These are phyloP conservation scores for Trisateles emortualis DNA, from an alignment of 2,888 invertebrate species.

Conservation along the genomic window DNA sequence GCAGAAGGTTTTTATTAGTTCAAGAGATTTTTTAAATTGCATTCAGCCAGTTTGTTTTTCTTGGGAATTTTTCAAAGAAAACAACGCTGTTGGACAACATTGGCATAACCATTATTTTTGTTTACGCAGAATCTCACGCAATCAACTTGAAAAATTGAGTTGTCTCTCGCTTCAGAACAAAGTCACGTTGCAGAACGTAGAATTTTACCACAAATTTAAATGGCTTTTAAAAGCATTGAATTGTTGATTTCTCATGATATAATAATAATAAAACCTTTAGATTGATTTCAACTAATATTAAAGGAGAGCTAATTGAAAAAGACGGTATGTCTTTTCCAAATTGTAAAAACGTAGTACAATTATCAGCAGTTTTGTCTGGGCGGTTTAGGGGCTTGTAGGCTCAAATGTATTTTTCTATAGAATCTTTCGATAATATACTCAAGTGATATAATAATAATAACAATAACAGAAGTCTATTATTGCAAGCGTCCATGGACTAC, in stretches of 20 bases:
- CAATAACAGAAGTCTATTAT: no score
- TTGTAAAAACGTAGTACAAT: no score
- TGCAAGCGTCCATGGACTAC: no score
- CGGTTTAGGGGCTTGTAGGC: no score
- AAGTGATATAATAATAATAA: no score
- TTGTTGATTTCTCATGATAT: not conserved
- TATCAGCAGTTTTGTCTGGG: no score
- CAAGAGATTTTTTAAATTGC: not conserved
- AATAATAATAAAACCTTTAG: no score
- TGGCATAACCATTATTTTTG: slow-evolving; percentile 17
- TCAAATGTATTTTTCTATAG: no score
- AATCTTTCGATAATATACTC: no score
- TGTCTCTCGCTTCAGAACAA: slow-evolving; percentile 5
- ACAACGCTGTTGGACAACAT: not conserved
- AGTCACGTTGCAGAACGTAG: slow-evolving; percentile 32
- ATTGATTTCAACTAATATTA: no score
- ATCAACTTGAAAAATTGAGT: slow-evolving; percentile 20
- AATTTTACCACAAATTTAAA: slow-evolving; percentile 5
- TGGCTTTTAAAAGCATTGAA: not conserved
- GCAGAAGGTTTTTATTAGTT: not conserved
- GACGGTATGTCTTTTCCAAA: no score
- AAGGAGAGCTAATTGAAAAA: no score
- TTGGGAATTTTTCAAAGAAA: not conserved
- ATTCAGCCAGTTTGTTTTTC: not conserved
- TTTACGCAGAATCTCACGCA: slow-evolving; percentile 23